Evolutionary conservation across 2,113 vertebrate genomes (phyloP), one percentile per base, ranked within the genome.

Genomic region (Diadophis punctatus): DNA sequence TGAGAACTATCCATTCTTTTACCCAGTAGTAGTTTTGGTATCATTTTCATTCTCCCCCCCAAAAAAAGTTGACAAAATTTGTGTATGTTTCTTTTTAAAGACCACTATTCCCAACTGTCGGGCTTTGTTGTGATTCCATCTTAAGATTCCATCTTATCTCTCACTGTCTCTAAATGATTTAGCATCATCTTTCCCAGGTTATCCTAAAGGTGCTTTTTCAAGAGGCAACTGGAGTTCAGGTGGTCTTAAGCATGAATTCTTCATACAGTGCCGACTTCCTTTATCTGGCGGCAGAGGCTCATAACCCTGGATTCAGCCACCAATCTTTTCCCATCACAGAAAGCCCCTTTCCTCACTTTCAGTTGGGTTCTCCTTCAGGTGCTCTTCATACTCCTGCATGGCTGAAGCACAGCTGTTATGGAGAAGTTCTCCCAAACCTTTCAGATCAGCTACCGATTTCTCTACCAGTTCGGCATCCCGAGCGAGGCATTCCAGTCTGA

Each of bases 381-480:
- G 98, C 30, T 99, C 99, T 93, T 99, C 99, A 0, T 99, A 99
- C 12, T 99, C 99, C 94, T 99, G 99, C 97, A 99, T 98, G 8
- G 99, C 99, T 56, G 98, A 96, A 91, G 98, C 97, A 93, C 99
- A 99, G 93, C 98, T 99, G 23, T 97, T 98, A 94, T 99, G 99
- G 90, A 99, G 97, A 94, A 99, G 98, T 14, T 99, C 99, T 0
- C 99, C 99, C 2, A 99, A 96, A 11, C 99, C 97, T 96, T 99
- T 99, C 93, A 99, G 97, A 94, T 99, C 99, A 14, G 99, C 99
- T 16, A 99, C 97, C 0, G 99, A 99, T 92, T 99, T 99, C 93
- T 99, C 99, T n/a, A 99, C 99, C 95, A 99, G 98, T 96, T 99
- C 99, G 1, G 99, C 99, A 96, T 99, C 99, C 8, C 99, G 97